A percentile compares a stretch with the other conserved stretches of the same genome.
Conservation (phyloP, 2,797 vertebrate genomes). For the Meriones psammophilus region DNA sequence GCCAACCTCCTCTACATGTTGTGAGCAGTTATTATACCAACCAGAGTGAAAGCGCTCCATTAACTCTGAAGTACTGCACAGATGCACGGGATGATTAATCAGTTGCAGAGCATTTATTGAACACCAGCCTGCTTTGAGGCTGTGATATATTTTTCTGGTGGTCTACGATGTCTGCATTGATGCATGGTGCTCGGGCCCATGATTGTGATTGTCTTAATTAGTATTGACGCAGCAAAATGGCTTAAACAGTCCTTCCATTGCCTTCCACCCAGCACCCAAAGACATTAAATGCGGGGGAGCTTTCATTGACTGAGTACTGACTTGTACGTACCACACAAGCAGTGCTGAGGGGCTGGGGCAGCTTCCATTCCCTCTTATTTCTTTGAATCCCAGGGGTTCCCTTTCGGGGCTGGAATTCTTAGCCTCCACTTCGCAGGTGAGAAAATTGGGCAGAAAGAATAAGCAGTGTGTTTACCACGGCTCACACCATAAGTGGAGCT, state of each 20-base stretch:
- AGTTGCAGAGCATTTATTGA: slow-evolving; percentile 63
- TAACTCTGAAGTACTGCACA: slow-evolving; percentile 52
- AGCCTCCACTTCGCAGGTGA: slow-evolving; percentile 60
- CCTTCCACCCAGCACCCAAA: not conserved
- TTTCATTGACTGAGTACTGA: not conserved
- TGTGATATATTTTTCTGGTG: slow-evolving; percentile 62
- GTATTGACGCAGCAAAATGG: slow-evolving; percentile 45
- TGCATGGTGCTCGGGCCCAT: slow-evolving; percentile 40
- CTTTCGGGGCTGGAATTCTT: not conserved
- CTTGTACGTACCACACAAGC: not conserved
- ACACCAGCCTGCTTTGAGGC: slow-evolving; percentile 62
- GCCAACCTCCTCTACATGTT: not conserved
- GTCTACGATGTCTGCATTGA: slow-evolving; percentile 3
- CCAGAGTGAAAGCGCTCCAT: slow-evolving; percentile 8
- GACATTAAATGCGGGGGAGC: not conserved
- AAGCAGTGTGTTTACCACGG: slow-evolving; percentile 23
- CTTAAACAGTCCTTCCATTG: slow-evolving; percentile 31
- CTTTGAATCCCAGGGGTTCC: not conserved
- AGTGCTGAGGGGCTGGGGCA: fast-evolving
- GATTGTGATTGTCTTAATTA: slow-evolving; percentile 74
- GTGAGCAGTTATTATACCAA: not conserved
- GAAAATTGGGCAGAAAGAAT: slow-evolving; percentile 58
- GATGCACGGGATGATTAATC: slow-evolving; percentile 55
- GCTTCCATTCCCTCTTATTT: not conserved
- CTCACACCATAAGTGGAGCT: slow-evolving; percentile 50